phyloP scores from a whole-genome alignment of 2,113 vertebrate genomes.

The Anguilla japonica region DNA sequence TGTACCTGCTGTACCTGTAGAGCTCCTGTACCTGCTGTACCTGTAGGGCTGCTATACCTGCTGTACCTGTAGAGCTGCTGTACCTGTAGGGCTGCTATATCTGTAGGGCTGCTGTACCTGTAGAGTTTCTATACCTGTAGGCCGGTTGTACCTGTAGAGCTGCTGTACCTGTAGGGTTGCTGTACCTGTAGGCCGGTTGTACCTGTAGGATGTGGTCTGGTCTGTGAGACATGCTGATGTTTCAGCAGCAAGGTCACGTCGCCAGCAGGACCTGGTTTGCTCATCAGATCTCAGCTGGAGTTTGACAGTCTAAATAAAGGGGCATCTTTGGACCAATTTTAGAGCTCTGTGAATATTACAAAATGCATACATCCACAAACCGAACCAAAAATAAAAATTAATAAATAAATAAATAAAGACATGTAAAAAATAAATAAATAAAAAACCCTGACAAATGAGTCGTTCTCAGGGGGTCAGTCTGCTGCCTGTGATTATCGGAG shows the following conservation, averaged over 20 bases:
- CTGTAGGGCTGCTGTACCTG: no score
- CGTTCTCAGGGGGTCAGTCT: constrained; percentile 9
- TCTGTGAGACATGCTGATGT: background rate
- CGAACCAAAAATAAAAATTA: background rate
- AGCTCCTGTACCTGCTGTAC: no score
- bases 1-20: no score
- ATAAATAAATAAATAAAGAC: background rate
- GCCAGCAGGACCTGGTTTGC: background rate
- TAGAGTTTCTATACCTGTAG: no score
- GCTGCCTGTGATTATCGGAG: background rate
- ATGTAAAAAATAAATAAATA: background rate
- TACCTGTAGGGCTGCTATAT: no score
- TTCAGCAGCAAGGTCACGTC: background rate
- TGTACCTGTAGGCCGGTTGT: background rate
- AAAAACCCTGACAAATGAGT: constrained; percentile 14
- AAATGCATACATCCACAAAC: background rate
- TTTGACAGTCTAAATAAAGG: background rate
- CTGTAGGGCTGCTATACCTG: no score
- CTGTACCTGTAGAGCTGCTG: no score
- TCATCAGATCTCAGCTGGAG: background rate
- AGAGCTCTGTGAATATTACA: background rate
- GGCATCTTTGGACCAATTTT: background rate
- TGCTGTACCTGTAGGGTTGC: background rate
- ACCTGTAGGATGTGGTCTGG: background rate
- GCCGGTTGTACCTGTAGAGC: no score